Conservation (phyloP, 1,140 invertebrate species). For the Adoxophyes honmai region DNA sequence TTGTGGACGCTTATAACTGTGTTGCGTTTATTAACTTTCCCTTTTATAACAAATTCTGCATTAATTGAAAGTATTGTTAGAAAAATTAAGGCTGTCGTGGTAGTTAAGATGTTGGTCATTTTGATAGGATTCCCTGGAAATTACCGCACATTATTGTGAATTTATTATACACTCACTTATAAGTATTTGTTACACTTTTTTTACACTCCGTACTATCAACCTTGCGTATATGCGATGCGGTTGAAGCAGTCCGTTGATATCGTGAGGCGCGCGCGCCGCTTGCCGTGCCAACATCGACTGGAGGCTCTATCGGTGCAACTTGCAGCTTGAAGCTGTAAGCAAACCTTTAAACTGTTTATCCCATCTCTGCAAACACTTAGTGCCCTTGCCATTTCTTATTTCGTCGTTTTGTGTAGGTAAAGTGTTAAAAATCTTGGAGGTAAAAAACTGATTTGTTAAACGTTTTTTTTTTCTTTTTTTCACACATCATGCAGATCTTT, state of each 20-base stretch:
- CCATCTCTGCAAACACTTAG: constrained; percentile 46
- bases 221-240: not conserved
- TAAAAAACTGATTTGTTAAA: not conserved
- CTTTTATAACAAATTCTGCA: constrained; percentile 54
- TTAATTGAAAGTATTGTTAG: constrained; percentile 22
- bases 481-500: no score
- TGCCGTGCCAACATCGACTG: constrained; percentile 59
- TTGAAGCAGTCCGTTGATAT: constrained; percentile 7
- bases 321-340: constrained; percentile 58
- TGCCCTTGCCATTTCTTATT: constrained; percentile 5
- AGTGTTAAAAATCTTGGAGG: not conserved
- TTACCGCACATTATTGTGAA: constrained; percentile 16
- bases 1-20: constrained; percentile 61
- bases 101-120: constrained; percentile 30
- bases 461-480: no score
- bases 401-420: not conserved
- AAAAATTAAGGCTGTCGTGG: constrained; percentile 29
- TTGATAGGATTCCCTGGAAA: constrained; percentile 22
- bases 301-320: constrained; percentile 61
- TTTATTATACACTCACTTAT: not conserved
- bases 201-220: no score
- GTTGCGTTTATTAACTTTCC: constrained; percentile 63
- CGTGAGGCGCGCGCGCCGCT: constrained; percentile 51
- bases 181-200: not conserved
- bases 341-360: constrained; percentile 53